Conservation (phyloP, 2,113 vertebrate genomes). For the Panthera tigris region DNA sequence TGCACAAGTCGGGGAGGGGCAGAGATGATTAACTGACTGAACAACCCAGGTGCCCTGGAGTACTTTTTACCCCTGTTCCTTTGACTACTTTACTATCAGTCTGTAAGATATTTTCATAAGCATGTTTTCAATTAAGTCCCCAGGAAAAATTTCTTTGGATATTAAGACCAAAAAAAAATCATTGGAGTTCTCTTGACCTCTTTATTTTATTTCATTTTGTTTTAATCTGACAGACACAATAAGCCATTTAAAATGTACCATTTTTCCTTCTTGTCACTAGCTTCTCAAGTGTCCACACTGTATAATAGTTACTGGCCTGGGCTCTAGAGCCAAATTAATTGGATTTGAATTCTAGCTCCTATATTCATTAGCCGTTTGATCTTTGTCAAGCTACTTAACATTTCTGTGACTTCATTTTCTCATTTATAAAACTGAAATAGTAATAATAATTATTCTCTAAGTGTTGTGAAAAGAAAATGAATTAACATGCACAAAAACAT, state of each 20-base stretch:
- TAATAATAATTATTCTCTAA: slow-evolving; percentile 20
- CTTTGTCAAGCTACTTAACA: not conserved
- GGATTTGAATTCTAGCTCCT: not conserved
- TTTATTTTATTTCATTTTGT: slow-evolving; percentile 4
- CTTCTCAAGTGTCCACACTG: not conserved
- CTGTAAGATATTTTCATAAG: not conserved
- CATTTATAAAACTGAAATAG: not conserved
- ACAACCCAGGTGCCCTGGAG: not conserved
- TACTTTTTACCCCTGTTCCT: not conserved
- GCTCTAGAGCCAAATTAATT: not conserved
- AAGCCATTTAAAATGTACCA: not conserved
- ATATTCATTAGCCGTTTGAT: not conserved
- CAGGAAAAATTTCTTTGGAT: not conserved
- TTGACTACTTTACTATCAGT: not conserved
- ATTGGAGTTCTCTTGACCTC: not conserved
- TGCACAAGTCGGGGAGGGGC: too few species aligned
- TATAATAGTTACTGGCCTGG: not conserved
- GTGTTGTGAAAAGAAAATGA: not conserved
- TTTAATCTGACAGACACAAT: not conserved
- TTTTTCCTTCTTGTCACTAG: not conserved
- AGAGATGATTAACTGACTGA: too few species aligned
- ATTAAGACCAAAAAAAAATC: not conserved
- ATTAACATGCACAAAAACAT: not conserved
- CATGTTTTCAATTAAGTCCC: not conserved
- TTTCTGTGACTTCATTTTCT: slow-evolving; percentile 13